phyloP scores from a whole-genome alignment of 2,797 vertebrate genomes.

The Lerista edwardsae region DNA sequence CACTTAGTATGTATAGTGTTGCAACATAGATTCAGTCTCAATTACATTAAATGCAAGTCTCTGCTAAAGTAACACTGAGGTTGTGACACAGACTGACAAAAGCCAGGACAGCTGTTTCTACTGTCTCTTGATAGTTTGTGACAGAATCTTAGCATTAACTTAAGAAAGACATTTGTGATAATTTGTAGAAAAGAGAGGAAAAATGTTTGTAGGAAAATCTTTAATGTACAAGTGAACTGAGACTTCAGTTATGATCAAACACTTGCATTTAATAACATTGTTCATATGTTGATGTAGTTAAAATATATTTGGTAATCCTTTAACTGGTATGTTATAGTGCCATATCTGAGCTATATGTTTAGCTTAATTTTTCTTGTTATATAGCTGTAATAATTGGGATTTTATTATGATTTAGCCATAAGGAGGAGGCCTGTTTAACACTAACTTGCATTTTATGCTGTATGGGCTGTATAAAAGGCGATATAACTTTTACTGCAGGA shows the following conservation, averaged over 20 bases:
- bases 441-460: constrained; percentile 11
- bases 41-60: constrained; percentile 55
- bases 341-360: constrained; percentile 22
- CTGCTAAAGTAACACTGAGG: constrained; percentile 42
- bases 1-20: constrained; percentile 53
- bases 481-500: constrained; percentile 82
- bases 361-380: constrained; percentile 42
- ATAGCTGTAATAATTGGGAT: constrained; percentile 32
- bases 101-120: constrained; percentile 23
- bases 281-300: constrained; percentile 39
- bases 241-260: constrained; percentile 19
- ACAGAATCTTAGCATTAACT: constrained; percentile 31
- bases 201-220: constrained; percentile 37
- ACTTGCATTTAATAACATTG: constrained; percentile 30
- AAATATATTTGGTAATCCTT: constrained; percentile 41
- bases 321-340: constrained; percentile 37
- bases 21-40: constrained; percentile 39
- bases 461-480: constrained; percentile 50
- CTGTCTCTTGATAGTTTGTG: constrained; percentile 35
- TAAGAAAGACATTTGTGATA: constrained; percentile 49
- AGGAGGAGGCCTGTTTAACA: constrained; percentile 23
- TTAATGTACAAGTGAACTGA: constrained; percentile 12
- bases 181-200: constrained; percentile 51
- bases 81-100: constrained; percentile 33
- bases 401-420: constrained; percentile 47